These are phyloP conservation scores for Tachina lurida DNA, from an alignment of 2,888 invertebrate genomes.

Conservation along the genomic window DNA sequence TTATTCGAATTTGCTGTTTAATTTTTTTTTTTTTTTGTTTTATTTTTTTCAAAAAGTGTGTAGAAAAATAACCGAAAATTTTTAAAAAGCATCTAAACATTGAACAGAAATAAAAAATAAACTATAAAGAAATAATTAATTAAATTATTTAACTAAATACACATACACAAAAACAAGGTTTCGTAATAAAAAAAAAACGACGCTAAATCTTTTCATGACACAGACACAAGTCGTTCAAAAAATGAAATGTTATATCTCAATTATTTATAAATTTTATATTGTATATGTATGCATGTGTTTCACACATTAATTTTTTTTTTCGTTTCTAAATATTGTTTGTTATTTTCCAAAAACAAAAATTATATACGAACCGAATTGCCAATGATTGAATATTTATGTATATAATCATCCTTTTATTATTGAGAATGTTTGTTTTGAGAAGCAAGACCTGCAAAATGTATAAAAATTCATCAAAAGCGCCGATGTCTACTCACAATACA, in stretches of 20 bases:
- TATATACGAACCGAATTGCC: conserved; percentile 68
- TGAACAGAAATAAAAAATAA: conserved; percentile 34
- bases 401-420: conserved; percentile 51
- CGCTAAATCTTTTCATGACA: conserved; percentile 71
- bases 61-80: conserved; percentile 59
- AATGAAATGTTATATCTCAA: conserved; percentile 37
- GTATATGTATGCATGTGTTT: not conserved
- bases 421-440: conserved; percentile 46
- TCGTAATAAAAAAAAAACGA: conserved; percentile 63
- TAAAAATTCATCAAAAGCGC: conserved; percentile 59
- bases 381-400: conserved; percentile 48
- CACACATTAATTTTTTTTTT: conserved; percentile 1
- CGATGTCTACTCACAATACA: conserved; percentile 39
- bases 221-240: conserved; percentile 62
- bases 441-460: conserved; percentile 67
- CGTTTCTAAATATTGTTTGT: conserved; percentile 47
- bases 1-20: conserved; percentile 14
- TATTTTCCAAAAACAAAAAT: conserved; percentile 50
- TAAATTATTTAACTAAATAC: conserved; percentile 51
- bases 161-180: conserved; percentile 62
- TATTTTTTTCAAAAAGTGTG: conserved; percentile 57
- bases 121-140: conserved; percentile 31
- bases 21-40: not conserved
- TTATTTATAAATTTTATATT: not conserved
- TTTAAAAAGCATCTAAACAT: conserved; percentile 70